phyloP scores from a whole-genome alignment of 1,140 invertebrate species.

The Papilio polyxenes region DNA sequence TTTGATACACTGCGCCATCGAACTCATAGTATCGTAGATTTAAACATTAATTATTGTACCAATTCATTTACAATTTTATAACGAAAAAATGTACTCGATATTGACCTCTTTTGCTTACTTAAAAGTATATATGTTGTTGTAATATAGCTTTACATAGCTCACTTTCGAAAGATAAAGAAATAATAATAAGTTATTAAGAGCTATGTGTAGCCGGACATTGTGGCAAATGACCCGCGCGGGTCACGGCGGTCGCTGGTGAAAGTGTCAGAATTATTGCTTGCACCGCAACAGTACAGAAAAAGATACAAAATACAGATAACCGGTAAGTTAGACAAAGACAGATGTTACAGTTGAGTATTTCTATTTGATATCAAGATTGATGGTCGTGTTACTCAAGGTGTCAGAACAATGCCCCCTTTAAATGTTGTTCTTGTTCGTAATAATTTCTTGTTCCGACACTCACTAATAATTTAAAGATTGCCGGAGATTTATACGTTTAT shows the following conservation, averaged over 20 bases:
- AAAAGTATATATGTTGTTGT: background rate
- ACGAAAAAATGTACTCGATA: background rate
- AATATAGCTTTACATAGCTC: background rate
- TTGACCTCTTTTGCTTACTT: background rate
- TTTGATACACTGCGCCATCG: background rate
- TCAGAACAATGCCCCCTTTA: constrained; percentile 41
- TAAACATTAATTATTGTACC: background rate
- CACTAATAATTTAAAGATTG: constrained; percentile 31
- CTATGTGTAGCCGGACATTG: constrained; percentile 49
- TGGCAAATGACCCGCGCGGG: constrained; percentile 50
- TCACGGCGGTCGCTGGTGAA: constrained; percentile 54
- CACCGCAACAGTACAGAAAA: constrained; percentile 35
- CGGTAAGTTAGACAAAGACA: constrained; percentile 36
- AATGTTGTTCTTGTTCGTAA: constrained; percentile 28
- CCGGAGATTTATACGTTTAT: constrained; percentile 7
- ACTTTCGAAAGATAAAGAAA: constrained; percentile 7
- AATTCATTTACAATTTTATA: background rate
- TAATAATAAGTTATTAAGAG: constrained; percentile 42
- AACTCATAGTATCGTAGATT: background rate
- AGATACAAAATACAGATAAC: constrained; percentile 27
- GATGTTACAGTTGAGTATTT: constrained; percentile 31
- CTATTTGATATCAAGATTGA: constrained; percentile 57
- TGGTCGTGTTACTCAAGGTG: constrained; percentile 45
- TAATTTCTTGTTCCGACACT: constrained; percentile 8
- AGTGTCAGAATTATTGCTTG: constrained; percentile 63